A percentile compares a stretch with the other conserved stretches of the same genome.
phyloP scores from a whole-genome alignment of 2,888 invertebrate species.

The Lasioglossum vierecki region DNA sequence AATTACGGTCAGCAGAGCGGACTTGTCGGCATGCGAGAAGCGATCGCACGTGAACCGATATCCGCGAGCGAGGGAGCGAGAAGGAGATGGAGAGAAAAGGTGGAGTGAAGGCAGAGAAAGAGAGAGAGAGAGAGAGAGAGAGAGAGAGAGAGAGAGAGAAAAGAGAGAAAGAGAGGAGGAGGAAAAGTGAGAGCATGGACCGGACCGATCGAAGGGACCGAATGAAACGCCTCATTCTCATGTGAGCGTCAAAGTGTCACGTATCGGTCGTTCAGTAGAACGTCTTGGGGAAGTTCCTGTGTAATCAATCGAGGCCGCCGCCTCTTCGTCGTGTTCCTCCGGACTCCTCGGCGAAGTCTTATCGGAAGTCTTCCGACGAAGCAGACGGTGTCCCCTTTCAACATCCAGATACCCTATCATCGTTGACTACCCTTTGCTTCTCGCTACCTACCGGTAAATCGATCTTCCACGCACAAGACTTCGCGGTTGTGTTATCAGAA shows the following conservation, averaged over 20 bases:
- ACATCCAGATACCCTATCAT: conserved; percentile 57
- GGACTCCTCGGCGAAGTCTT: conserved; percentile 39
- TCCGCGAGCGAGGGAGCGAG: not conserved
- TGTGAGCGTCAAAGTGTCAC: conserved; percentile 57
- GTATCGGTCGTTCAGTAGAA: conserved; percentile 60
- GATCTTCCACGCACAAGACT: conserved; percentile 34
- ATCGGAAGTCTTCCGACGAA: conserved; percentile 54
- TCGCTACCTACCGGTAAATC: conserved; percentile 29
- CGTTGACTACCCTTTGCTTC: conserved; percentile 9
- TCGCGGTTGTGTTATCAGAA: conserved; percentile 28
- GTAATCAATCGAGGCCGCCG: conserved; percentile 61
- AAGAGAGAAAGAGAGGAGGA: not conserved
- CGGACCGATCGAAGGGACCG: conserved; percentile 45
- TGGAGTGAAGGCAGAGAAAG: not conserved
- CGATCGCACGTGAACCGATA: conserved; percentile 45
- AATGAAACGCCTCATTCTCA: conserved; percentile 52
- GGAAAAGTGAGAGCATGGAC: not conserved
- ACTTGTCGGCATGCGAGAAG: conserved; percentile 28
- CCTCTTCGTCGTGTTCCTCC: conserved; percentile 5
- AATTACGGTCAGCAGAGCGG: conserved; percentile 34
- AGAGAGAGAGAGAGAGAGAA: not conserved
- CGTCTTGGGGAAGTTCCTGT: conserved; percentile 47
- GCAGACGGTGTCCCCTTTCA: conserved; percentile 50
- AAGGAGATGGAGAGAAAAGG: not conserved
- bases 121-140: not conserved